Percentiles rank a stretch among this genome's conserved stretches.
phyloP scores from a whole-genome alignment of 2,888 invertebrate genomes.

The Trimorus sp. region DNA sequence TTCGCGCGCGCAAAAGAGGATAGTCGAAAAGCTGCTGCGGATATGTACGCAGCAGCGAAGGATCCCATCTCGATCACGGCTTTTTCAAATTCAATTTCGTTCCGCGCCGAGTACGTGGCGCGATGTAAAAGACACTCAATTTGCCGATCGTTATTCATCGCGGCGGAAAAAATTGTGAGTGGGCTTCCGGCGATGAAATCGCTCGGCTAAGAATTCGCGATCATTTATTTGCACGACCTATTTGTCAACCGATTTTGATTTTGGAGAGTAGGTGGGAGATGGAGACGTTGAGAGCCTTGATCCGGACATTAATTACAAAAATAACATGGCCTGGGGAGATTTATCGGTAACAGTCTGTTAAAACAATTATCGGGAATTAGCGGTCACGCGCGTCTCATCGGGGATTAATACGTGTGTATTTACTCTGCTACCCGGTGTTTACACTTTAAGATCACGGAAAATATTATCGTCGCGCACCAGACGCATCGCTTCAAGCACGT shows the following conservation, averaged over 20 bases:
- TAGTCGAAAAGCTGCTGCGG: slow-evolving; percentile 59
- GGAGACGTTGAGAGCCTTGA: too few species aligned
- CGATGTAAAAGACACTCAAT: slow-evolving; percentile 26
- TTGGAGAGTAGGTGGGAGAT: too few species aligned
- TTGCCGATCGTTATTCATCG: slow-evolving; percentile 18
- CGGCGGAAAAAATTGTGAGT: neutral
- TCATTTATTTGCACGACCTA: too few species aligned
- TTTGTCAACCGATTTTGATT: too few species aligned
- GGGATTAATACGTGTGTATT: slow-evolving; percentile 54
- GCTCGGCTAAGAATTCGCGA: too few species aligned
- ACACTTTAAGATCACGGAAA: slow-evolving; percentile 43
- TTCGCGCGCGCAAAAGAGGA: slow-evolving; percentile 56
- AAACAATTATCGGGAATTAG: slow-evolving; percentile 57
- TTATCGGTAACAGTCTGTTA: slow-evolving; percentile 49
- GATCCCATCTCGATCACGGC: slow-evolving; percentile 44
- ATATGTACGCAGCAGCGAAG: slow-evolving; percentile 46
- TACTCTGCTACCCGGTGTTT: slow-evolving; percentile 49
- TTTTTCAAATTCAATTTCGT: slow-evolving; percentile 58
- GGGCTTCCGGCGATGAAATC: too few species aligned
- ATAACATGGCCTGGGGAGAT: slow-evolving; percentile 44
- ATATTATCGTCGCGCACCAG: slow-evolving; percentile 36
- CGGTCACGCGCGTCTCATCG: slow-evolving; percentile 38
- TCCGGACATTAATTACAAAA: slow-evolving; percentile 34
- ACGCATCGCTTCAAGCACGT: slow-evolving; percentile 31
- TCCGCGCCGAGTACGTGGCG: slow-evolving; percentile 32